Percentiles rank a stretch among this genome's conserved stretches.
These are phyloP conservation scores for Prochilodus magdalenae DNA, from an alignment of 2,113 vertebrate species.

Conservation along the genomic window DNA sequence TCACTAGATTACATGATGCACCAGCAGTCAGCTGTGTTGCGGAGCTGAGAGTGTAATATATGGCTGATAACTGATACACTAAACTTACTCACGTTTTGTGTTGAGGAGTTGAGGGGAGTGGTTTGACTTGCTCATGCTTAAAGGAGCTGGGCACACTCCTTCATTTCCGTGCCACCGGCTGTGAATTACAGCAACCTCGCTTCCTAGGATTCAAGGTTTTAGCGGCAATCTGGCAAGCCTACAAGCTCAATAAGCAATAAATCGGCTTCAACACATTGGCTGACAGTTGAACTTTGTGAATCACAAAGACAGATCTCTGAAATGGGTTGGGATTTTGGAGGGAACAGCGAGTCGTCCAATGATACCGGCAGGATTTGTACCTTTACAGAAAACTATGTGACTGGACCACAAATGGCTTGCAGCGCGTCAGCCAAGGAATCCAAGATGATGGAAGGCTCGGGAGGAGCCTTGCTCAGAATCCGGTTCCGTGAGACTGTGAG, in stretches of 20 bases:
- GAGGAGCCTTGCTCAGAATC: neutral
- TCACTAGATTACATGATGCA: constrained; percentile 3
- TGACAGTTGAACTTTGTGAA: constrained; percentile 3
- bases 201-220: neutral
- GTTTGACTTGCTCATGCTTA: constrained; percentile 6
- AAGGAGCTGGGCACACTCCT: neutral
- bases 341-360: neutral
- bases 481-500: neutral
- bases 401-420: neutral
- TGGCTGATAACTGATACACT: constrained; percentile 22
- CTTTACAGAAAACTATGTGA: neutral
- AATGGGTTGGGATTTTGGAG: neutral
- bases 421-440: neutral
- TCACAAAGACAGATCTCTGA: constrained; percentile 17
- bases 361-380: constrained; percentile 5
- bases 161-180: neutral
- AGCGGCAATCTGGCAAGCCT: neutral
- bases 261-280: neutral
- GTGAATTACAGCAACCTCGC: neutral
- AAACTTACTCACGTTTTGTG: neutral
- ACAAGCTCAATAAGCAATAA: constrained; percentile 10
- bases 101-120: neutral
- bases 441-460: neutral
- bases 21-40: constrained; percentile 10
- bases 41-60: no score